Conservation (phyloP, 2,888 invertebrate species). For the Epirrhoe tristata region DNA sequence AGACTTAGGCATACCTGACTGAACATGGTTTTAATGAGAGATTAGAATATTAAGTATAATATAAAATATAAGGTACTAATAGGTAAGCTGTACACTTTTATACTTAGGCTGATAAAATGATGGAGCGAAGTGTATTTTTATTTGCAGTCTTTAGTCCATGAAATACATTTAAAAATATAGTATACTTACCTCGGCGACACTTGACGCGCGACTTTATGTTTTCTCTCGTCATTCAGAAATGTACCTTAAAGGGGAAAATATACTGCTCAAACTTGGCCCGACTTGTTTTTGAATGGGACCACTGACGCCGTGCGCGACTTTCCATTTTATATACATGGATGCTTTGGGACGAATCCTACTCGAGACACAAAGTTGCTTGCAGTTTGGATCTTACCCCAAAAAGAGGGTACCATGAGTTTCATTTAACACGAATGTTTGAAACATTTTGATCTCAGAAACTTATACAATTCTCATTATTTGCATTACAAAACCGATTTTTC, state of each 20-base stretch:
- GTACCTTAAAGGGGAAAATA: slow-evolving; percentile 18
- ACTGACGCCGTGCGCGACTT: slow-evolving; percentile 27
- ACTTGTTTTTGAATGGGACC: slow-evolving; percentile 33
- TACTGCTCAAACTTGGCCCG: slow-evolving; percentile 23
- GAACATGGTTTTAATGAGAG: too few species aligned
- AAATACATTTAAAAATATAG: too few species aligned
- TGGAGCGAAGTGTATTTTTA: too few species aligned
- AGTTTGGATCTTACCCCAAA: slow-evolving; percentile 16
- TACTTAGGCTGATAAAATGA: too few species aligned
- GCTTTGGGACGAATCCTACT: slow-evolving; percentile 33
- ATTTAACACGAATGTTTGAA: neutral
- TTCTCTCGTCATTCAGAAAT: neutral
- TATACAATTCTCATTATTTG: too few species aligned
- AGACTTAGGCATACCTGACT: too few species aligned
- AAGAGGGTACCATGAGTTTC: neutral
- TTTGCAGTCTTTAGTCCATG: too few species aligned
- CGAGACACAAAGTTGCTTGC: slow-evolving; percentile 21
- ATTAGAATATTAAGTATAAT: too few species aligned
- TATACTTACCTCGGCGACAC: neutral
- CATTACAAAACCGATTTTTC: too few species aligned
- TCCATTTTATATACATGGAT: slow-evolving; percentile 37
- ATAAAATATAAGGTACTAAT: too few species aligned
- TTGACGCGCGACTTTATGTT: neutral
- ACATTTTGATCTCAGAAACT: too few species aligned
- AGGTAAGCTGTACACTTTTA: too few species aligned